phyloP scores from a whole-genome alignment of 2,113 vertebrate species.

The Lepus americanus region DNA sequence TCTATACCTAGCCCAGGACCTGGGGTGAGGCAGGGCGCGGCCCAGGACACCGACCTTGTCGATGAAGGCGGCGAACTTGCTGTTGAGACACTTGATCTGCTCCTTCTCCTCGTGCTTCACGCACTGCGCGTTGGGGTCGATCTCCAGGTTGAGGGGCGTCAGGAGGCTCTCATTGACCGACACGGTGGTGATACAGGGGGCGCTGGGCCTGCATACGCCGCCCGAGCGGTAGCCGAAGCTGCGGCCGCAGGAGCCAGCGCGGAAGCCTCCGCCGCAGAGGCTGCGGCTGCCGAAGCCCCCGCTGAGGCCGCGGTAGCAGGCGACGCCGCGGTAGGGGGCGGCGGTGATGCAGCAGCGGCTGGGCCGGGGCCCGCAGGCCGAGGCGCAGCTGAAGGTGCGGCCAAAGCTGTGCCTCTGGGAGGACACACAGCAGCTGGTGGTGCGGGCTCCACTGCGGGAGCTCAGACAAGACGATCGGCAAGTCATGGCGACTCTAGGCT shows the following conservation, averaged over 20 bases:
- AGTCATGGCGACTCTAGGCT: not conserved
- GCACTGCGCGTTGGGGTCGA: slow-evolving; percentile 65
- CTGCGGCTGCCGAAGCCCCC: not conserved
- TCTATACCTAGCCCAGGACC: no score
- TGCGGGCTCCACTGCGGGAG: not conserved
- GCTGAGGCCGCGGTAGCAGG: no score
- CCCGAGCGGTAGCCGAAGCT: not conserved
- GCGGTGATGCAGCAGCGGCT: not conserved
- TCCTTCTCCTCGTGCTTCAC: slow-evolving; percentile 64
- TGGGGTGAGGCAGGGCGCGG: no score
- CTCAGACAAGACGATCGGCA: not conserved
- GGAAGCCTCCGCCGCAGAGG: not conserved
- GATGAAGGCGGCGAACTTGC: no score
- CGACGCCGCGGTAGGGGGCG: not conserved
- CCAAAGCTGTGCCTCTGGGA: not conserved
- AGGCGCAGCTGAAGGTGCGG: not conserved
- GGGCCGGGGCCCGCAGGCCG: not conserved
- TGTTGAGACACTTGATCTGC: no score
- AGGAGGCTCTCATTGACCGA: not conserved
- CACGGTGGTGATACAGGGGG: slow-evolving; percentile 49
- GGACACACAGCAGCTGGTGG: not conserved
- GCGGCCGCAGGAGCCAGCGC: not conserved
- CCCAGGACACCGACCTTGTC: no score
- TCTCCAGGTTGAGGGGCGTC: slow-evolving; percentile 56
- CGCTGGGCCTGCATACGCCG: not conserved